Conservation (phyloP, 2,113 vertebrate species). For the Prunella himalayana region DNA sequence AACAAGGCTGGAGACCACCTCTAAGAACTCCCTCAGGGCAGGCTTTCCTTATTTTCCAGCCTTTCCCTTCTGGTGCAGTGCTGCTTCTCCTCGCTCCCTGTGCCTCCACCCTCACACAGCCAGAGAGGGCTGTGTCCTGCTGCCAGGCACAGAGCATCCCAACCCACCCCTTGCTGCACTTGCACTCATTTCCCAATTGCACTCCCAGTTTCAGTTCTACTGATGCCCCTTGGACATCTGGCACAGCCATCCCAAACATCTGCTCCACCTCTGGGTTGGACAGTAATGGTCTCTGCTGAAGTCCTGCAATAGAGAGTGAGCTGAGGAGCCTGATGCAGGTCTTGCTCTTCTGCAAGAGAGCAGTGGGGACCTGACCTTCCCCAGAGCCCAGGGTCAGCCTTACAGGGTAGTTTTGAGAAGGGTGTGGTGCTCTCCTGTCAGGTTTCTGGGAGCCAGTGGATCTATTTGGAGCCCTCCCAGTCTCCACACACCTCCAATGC, state of each 20-base stretch:
- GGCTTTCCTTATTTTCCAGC: neutral
- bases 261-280: neutral
- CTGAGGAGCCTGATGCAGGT: neutral
- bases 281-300: neutral
- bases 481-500: neutral
- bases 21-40: neutral
- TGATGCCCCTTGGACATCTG: neutral
- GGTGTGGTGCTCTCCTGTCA: neutral
- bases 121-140: neutral
- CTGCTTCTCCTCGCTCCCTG: neutral
- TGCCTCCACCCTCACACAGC: neutral
- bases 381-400: neutral
- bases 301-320: neutral
- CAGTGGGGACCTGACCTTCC: neutral
- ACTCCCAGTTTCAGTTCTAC: neutral
- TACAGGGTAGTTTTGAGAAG: neutral
- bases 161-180: neutral
- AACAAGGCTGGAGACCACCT: neutral
- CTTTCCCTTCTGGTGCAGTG: neutral
- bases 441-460: neutral
- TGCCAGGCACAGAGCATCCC: neutral
- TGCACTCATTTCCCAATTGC: neutral
- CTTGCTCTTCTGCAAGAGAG: neutral
- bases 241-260: neutral
- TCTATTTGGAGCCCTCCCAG: neutral